A percentile compares a stretch with the other conserved stretches of the same genome.
Evolutionary conservation across 2,113 vertebrate genomes (phyloP).

Genomic region (Vicugna pacos): DNA sequence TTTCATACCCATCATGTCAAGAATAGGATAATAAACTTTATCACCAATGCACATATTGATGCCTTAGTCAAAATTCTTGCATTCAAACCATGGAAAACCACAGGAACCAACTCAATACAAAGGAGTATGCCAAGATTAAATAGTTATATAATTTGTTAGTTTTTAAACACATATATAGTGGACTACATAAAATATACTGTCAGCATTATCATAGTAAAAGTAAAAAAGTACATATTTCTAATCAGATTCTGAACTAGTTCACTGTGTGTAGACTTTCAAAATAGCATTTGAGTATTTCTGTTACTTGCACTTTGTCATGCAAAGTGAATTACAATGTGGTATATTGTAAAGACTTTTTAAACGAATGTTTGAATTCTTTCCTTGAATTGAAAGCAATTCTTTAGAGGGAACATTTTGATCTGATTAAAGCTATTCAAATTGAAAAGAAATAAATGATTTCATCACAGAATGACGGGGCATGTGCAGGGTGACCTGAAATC

Average conservation of each 20-base stretch:
- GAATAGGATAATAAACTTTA: background rate
- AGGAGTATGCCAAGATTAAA: background rate
- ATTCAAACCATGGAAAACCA: background rate
- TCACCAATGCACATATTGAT: background rate
- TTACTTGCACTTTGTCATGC: background rate
- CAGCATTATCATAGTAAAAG: background rate
- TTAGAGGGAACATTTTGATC: constrained; percentile 63
- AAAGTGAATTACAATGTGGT: constrained; percentile 35
- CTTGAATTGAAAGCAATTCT: constrained; percentile 48
- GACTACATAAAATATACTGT: background rate
- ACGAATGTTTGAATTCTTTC: constrained; percentile 47
- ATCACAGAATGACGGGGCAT: background rate
- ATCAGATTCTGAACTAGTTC: background rate
- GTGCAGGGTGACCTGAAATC: background rate
- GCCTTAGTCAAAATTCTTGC: background rate
- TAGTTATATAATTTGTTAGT: background rate
- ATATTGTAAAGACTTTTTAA: constrained; percentile 42
- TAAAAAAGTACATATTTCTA: background rate
- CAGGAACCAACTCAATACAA: background rate
- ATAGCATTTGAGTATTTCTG: background rate
- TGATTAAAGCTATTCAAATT: constrained; percentile 40
- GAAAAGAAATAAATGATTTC: constrained; percentile 63
- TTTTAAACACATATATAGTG: background rate
- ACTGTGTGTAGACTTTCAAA: background rate
- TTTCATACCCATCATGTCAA: background rate